Conservation (phyloP, 2,797 vertebrate species). For the Novumbra hubbsi region DNA sequence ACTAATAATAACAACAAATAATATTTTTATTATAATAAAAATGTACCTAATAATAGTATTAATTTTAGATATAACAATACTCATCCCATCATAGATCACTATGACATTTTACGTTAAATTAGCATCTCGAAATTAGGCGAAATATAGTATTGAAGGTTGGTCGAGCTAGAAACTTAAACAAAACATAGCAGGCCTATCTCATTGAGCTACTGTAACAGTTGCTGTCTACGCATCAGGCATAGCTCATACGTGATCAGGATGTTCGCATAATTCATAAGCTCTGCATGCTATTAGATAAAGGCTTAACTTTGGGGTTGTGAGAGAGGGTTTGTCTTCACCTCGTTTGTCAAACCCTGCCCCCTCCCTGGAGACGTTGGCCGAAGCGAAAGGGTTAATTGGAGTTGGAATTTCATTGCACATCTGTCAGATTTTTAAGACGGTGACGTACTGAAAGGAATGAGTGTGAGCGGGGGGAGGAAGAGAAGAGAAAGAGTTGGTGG, state of each 20-base stretch:
- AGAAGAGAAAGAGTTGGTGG: constrained; percentile 73
- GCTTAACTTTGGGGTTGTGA: constrained; percentile 59
- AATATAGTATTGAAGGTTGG: constrained; percentile 14
- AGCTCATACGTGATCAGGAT: constrained; percentile 43
- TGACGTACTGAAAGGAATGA: constrained; percentile 80
- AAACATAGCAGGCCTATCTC: background rate
- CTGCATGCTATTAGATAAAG: constrained; percentile 53
- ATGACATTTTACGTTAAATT: background rate
- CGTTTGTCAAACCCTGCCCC: constrained; percentile 23
- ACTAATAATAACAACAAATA: background rate
- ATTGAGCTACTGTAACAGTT: constrained; percentile 6
- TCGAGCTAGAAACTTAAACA: background rate
- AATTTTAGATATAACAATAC: background rate
- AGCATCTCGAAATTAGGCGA: constrained; percentile 29
- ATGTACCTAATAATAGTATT: background rate
- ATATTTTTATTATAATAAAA: background rate
- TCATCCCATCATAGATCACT: background rate
- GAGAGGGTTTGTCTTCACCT: constrained; percentile 53
- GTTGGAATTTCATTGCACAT: constrained; percentile 87
- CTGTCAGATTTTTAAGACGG: constrained; percentile 88
- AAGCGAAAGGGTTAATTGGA: constrained; percentile 84
- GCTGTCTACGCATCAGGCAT: constrained; percentile 42
- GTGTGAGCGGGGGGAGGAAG: constrained; percentile 49
- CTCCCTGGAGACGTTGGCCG: constrained; percentile 43
- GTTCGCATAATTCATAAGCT: constrained; percentile 55